These are phyloP conservation scores for Pongo abelii DNA, from an alignment of 2,113 vertebrate genomes.

Conservation along the genomic window DNA sequence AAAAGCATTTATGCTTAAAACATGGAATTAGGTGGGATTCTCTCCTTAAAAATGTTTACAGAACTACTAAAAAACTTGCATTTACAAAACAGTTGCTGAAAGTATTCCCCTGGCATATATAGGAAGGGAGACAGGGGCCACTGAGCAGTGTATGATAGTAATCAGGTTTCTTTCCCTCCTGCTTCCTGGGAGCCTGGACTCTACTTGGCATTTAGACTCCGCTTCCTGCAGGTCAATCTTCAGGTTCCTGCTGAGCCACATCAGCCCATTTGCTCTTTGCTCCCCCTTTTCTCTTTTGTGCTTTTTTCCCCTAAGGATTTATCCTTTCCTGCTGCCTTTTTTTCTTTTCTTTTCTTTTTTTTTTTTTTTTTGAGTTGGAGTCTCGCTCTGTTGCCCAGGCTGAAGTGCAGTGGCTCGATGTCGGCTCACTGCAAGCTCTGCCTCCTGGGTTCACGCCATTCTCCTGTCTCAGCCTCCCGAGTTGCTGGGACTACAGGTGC, in stretches of 20 bases:
- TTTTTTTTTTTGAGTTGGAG: no score
- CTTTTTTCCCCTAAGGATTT: background rate
- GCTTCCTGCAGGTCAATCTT: background rate
- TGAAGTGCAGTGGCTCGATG: no score
- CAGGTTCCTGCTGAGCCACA: background rate
- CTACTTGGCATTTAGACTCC: background rate
- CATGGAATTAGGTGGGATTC: no score
- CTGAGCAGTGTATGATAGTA: accelerated
- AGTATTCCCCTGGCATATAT: accelerated
- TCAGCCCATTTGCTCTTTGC: background rate
- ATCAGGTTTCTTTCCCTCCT: background rate
- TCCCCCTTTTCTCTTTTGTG: background rate
- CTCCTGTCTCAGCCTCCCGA: no score
- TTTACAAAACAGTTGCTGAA: background rate
- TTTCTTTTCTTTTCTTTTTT: no score
- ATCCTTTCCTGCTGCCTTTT: background rate
- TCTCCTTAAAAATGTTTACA: background rate
- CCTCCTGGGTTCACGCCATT: no score
- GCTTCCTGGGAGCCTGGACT: background rate
- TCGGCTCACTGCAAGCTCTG: no score
- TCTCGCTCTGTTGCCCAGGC: no score
- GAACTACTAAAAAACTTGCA: background rate
- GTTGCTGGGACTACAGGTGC: no score
- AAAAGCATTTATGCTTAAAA: background rate
- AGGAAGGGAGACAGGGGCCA: accelerated